These are phyloP conservation scores for Himalopsyche japonica DNA, from an alignment of 2,888 invertebrate genomes.

Conservation along the genomic window DNA sequence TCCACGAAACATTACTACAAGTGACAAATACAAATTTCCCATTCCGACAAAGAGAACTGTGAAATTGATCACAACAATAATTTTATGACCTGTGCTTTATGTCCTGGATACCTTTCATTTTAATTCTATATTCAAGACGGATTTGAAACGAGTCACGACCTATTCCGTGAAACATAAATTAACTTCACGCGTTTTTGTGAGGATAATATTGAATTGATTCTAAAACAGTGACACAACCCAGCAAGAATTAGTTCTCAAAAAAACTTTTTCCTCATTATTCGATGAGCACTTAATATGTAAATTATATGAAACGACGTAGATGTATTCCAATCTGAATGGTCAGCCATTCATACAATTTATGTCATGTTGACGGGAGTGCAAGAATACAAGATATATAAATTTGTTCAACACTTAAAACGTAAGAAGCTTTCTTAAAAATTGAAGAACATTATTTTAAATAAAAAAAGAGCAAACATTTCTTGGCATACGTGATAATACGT, in stretches of 20 bases:
- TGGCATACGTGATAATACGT: too few species aligned
- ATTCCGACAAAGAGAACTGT: constrained; percentile 15
- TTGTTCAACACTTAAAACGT: too few species aligned
- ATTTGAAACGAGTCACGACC: constrained; percentile 10
- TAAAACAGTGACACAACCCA: background rate
- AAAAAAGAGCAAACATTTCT: too few species aligned
- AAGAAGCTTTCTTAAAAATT: too few species aligned
- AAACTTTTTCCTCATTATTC: background rate
- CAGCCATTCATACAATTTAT: too few species aligned
- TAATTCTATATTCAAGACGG: constrained; percentile 22
- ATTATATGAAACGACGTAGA: background rate
- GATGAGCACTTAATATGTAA: background rate
- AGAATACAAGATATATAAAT: too few species aligned
- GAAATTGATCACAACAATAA: background rate
- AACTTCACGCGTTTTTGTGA: background rate
- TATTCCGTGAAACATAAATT: background rate
- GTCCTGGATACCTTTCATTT: background rate
- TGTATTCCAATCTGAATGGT: too few species aligned
- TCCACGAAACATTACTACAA: background rate
- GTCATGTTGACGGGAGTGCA: too few species aligned
- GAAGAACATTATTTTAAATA: too few species aligned
- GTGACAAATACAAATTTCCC: constrained; percentile 22
- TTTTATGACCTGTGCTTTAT: background rate
- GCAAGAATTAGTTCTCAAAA: background rate
- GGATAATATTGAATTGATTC: background rate